Conservation (phyloP, 23 tunicate species). For the Phallusia fumigata region DNA sequence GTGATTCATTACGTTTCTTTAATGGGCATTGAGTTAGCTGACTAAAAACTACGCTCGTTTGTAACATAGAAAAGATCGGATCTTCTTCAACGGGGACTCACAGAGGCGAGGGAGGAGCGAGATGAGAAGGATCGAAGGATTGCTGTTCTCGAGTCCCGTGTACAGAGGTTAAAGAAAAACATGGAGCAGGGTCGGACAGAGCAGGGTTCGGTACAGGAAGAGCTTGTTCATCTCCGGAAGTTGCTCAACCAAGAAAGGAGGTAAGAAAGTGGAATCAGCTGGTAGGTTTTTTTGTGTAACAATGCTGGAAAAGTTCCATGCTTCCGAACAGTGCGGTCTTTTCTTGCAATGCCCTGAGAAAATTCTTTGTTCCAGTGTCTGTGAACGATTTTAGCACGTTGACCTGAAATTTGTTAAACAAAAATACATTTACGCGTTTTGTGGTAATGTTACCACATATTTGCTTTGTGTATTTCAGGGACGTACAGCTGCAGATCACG, state of each 20-base stretch:
- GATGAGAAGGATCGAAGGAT: conserved; percentile 79
- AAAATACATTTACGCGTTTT: too few species aligned
- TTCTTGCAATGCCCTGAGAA: too few species aligned
- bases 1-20: too few species aligned
- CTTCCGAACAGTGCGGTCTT: too few species aligned
- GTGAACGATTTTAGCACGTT: too few species aligned
- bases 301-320: too few species aligned
- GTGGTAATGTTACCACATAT: too few species aligned
- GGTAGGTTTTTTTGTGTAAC: too few species aligned
- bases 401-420: too few species aligned
- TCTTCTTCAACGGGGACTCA: conserved; percentile 55
- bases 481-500: not conserved
- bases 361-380: too few species aligned
- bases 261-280: conserved; percentile 10
- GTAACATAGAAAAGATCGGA: conserved; percentile 46
- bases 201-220: conserved; percentile 60
- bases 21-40: too few species aligned
- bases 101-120: conserved; percentile 74
- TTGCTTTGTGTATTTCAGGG: not conserved
- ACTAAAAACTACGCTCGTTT: not conserved
- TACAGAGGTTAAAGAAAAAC: conserved; percentile 63
- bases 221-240: conserved; percentile 40
- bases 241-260: conserved; percentile 38
- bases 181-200: conserved; percentile 46
- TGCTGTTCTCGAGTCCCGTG: conserved; percentile 55